Base-by-base conservation (phyloP, 2,113 vertebrate genomes). In the Edolisoma coerulescens region DNA sequence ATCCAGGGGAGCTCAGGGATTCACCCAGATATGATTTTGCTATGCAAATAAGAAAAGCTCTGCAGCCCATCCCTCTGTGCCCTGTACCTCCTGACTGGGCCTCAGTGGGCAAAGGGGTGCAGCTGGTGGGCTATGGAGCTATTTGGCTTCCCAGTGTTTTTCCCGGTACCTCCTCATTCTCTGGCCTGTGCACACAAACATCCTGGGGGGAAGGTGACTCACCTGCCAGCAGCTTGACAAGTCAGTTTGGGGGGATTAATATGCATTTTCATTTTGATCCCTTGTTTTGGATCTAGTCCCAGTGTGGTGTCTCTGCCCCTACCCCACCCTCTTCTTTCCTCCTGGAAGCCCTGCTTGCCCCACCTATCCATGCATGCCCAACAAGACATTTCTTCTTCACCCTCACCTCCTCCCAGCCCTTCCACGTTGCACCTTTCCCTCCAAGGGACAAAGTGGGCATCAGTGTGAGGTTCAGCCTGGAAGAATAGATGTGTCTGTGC, bases 1-100 rank as follows among this genome's bases (percentile, higher is more conserved):
- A 1, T 75, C 44, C 44, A 45, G 26, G 26, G 9, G 32, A 86
- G 16, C 47, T 78, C 68, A 74, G 42, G 16, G 73, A 22, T 78
- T 76, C 47, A 84, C 63, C 16, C n/a, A 53, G n/a, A 56, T 13
- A 32, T 87, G 42, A 75, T 85, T 95, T 90, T 96, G 42, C 61
- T 52, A 71, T 60, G 52, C 57, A 96, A 94, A 87, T 80, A 70
- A 39, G 71, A 80, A 84, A 82, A 84, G 5, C 27, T 77, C 52
- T 82, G 45, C 78, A 84, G 45, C 24, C 63, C 49, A 54, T 68
- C 57, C 52, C 27, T 80, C 35, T 56, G 30, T 1, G 14, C 11
- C 56, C 63, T 1, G 15, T 23, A 86, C 23, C 24, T 76, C 59
- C 59, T 18, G 28, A 30, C 53, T 3, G 7, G 27, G 19, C 17